Base-by-base conservation (phyloP, 2,888 invertebrate species). In the Cinara cedri region DNA sequence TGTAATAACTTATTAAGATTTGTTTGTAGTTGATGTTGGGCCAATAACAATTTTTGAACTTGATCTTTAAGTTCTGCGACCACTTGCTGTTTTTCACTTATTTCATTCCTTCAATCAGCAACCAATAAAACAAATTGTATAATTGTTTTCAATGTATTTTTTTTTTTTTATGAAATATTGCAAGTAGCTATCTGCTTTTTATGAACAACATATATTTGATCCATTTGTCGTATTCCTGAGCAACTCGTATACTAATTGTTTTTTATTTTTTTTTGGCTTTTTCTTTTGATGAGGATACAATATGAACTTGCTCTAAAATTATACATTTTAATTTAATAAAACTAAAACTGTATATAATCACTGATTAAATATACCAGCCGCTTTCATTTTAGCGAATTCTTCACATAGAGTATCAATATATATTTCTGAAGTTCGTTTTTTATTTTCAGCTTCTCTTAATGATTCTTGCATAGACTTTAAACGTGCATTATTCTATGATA, bases 1-100 rank as follows among this genome's bases (percentile, higher is more conserved):
- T 92, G 90, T 86, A 96, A 96, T 86, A 99, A 88, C 86, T 95
- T 94, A 85, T 98, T 97, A 87, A 97, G 96, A 88, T 99, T 98
- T 84, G 92, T 90, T 84, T 94, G 93, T 86, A 98, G 90, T 86
- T 98, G 96, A 85, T 98, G 97, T 85, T 96, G 94, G 71, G 97
- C 95, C 86, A 98, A 88, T 49, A 92, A 91, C 86, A 96, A 89
- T 87, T 97, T 97, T 89, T 98, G 97, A 88, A 95, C 94, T 83
- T 93, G 89, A 86, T 98, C 97, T 89, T 96, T 97, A 85, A 98
- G 91, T 85, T 96, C 93, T 85, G 94, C 95, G 87, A 98, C 93
- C 83, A 93, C 90, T 55, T 93, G 89, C 87, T 97, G 97, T 86
- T 97, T 94, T 84, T 93, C 93, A 75, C 95, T 92, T 82, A 99